A percentile compares a stretch with the other conserved stretches of the same genome.
Evolutionary conservation across 1,140 invertebrate species (phyloP).

Genomic region (Drosophila littoralis): DNA sequence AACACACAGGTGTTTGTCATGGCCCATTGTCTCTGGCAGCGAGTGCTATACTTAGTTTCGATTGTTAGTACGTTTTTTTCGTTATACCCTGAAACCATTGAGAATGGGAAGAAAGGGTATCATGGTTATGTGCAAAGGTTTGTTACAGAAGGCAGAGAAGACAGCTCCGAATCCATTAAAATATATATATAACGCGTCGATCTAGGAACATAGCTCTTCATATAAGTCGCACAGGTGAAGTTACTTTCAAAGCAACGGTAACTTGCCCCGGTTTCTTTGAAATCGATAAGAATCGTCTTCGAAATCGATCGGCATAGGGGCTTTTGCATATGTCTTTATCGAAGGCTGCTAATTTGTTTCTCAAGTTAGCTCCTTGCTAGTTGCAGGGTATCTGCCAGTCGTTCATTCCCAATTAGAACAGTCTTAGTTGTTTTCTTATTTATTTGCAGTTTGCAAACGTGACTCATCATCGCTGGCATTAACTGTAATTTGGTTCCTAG

Average conservation of each 20-base stretch:
- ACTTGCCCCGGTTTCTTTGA: too few relatives aligned
- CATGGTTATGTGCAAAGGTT: neutral
- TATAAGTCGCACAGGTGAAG: too few relatives aligned
- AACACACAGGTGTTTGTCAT: slow-evolving; percentile 37
- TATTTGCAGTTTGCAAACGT: slow-evolving; percentile 20
- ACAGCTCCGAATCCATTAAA: too few relatives aligned
- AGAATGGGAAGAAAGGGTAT: neutral
- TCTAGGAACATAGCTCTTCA: too few relatives aligned
- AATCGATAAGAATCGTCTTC: too few relatives aligned
- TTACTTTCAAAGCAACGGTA: too few relatives aligned
- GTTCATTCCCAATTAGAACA: neutral
- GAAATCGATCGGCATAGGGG: too few relatives aligned
- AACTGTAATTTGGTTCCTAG: slow-evolving; percentile 31
- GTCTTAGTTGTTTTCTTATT: neutral
- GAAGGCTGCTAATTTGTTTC: too few relatives aligned
- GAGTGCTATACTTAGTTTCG: slow-evolving; percentile 24
- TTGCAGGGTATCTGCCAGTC: neutral
- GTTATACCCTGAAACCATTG: neutral
- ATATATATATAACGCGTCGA: too few relatives aligned
- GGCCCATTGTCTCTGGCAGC: slow-evolving; percentile 36
- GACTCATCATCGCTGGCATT: slow-evolving; percentile 19
- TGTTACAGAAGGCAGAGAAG: too few relatives aligned
- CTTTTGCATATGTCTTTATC: too few relatives aligned
- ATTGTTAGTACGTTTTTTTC: slow-evolving; percentile 5
- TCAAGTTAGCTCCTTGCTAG: too few relatives aligned